Conservation (phyloP, 2,797 vertebrate species). For the Melanotaenia trifasciata region DNA sequence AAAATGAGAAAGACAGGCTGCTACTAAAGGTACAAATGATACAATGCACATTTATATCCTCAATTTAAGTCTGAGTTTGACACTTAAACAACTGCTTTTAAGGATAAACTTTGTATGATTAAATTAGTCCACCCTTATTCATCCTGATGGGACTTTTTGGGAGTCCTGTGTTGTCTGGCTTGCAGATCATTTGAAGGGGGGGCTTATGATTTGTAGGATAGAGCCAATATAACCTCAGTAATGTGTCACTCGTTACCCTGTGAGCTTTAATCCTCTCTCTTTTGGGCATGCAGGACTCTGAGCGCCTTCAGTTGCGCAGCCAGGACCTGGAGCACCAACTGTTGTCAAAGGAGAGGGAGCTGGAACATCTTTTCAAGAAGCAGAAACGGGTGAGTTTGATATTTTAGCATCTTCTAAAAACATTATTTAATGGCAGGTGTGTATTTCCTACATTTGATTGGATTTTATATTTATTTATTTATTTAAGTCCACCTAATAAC, state of each 20-base stretch:
- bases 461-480: neutral
- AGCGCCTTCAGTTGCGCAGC: constrained; percentile 85
- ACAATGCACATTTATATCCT: too few relatives aligned
- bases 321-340: constrained; percentile 88
- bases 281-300: constrained; percentile 83
- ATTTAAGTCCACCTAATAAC: neutral
- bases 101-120: neutral
- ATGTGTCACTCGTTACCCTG: neutral
- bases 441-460: neutral
- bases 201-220: neutral
- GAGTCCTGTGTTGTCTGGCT: neutral
- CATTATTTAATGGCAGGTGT: neutral
- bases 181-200: neutral
- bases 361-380: constrained; percentile 88
- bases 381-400: constrained; percentile 85
- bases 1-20: constrained; percentile 89
- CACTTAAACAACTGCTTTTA: neutral
- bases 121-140: neutral
- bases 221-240: neutral
- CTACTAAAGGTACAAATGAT: constrained; percentile 82
- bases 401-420: neutral
- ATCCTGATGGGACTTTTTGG: neutral
- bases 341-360: constrained; percentile 87
- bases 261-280: neutral
- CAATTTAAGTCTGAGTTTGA: neutral